phyloP scores from a whole-genome alignment of 2,797 vertebrate species.

The Syngnathus rostellatus region DNA sequence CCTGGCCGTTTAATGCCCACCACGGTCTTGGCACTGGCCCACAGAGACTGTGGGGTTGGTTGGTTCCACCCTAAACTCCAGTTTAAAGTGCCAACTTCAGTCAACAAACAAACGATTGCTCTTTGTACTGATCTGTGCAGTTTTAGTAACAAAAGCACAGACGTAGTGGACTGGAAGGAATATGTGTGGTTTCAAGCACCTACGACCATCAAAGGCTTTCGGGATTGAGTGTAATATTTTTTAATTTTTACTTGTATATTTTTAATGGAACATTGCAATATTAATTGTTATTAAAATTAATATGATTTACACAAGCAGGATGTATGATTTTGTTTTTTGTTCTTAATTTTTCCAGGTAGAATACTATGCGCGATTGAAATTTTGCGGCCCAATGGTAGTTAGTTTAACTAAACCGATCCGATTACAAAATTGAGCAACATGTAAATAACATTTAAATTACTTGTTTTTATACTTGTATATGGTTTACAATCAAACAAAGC shows the following conservation, averaged over 20 bases:
- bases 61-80: conserved; percentile 91
- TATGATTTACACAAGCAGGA: neutral
- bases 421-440: too few species aligned
- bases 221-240: conserved; percentile 27
- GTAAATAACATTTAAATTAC: too few species aligned
- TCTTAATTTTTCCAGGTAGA: neutral
- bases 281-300: neutral
- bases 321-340: neutral
- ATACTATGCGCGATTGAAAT: neutral
- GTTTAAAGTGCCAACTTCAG: conserved; percentile 79
- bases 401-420: too few species aligned
- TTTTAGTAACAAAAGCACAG: conserved; percentile 8
- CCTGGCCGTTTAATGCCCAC: conserved; percentile 74
- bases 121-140: conserved; percentile 68
- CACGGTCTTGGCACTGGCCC: conserved; percentile 78
- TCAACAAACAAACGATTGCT: conserved; percentile 74
- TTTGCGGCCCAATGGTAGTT: too few species aligned
- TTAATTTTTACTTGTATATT: neutral
- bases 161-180: conserved; percentile 64
- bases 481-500: too few species aligned
- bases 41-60: conserved; percentile 81
- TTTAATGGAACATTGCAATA: neutral
- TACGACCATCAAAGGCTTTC: conserved; percentile 79
- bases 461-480: too few species aligned
- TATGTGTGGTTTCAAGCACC: conserved; percentile 96